Evolutionary conservation across 2,888 invertebrate species (phyloP).

Genomic region (Philereme transversata): DNA sequence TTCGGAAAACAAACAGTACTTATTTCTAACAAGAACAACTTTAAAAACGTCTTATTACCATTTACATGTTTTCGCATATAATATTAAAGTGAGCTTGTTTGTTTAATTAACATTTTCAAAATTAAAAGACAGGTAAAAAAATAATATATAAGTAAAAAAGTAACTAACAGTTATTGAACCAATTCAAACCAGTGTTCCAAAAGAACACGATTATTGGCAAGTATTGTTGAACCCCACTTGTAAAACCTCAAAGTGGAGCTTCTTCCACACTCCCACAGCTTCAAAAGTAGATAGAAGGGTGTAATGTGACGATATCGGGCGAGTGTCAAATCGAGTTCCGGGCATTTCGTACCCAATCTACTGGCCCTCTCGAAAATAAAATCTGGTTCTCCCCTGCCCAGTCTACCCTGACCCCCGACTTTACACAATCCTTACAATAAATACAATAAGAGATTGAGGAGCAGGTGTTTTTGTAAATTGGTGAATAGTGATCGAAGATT

Average conservation of each 20-base stretch:
- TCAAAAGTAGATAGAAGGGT: conserved; percentile 53
- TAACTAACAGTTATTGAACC: too few relatives aligned
- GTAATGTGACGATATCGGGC: conserved; percentile 66
- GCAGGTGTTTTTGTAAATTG: conserved; percentile 15
- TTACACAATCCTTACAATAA: conserved; percentile 13
- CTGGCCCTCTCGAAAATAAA: conserved; percentile 62
- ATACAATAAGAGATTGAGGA: conserved; percentile 15
- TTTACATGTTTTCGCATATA: too few relatives aligned
- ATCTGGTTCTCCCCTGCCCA: conserved; percentile 53
- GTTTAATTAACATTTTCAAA: too few relatives aligned
- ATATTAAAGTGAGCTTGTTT: too few relatives aligned
- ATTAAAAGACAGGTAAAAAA: too few relatives aligned
- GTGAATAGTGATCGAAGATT: conserved; percentile 27
- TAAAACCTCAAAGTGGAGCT: conserved; percentile 34
- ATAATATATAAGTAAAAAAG: too few relatives aligned
- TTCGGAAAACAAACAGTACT: too few relatives aligned
- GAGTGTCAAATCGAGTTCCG: conserved; percentile 72
- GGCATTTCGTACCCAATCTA: conserved; percentile 67
- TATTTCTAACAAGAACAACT: too few relatives aligned
- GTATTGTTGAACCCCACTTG: not conserved
- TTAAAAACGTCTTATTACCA: too few relatives aligned
- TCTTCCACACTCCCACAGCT: conserved; percentile 43
- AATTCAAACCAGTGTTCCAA: too few relatives aligned
- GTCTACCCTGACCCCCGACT: conserved; percentile 42
- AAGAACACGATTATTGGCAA: too few relatives aligned